These are phyloP conservation scores for Charaxes varanes DNA, from an alignment of 1,140 invertebrate species.

Conservation along the genomic window DNA sequence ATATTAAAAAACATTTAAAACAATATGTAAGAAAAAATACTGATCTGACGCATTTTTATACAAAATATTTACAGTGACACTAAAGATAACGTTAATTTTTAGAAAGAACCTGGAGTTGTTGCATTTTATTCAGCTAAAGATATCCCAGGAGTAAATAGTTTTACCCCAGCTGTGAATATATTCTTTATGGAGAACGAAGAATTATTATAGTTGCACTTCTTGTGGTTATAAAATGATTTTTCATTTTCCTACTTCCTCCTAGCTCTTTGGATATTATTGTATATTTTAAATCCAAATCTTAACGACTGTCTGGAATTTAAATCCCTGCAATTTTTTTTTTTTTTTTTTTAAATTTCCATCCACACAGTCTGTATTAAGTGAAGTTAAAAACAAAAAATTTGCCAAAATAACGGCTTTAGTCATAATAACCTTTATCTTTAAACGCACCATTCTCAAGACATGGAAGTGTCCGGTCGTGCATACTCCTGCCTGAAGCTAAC, in stretches of 20 bases:
- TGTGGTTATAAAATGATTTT: slow-evolving; percentile 23
- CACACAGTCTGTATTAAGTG: not conserved
- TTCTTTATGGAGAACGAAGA: slow-evolving; percentile 53
- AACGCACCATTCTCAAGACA: not conserved
- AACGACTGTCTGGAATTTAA: no score
- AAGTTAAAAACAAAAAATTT: slow-evolving; percentile 2
- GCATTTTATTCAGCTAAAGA: slow-evolving; percentile 84
- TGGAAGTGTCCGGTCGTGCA: slow-evolving; percentile 11
- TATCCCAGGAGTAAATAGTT: slow-evolving; percentile 82
- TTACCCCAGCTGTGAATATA: slow-evolving; percentile 29
- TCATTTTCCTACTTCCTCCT: slow-evolving; percentile 6
- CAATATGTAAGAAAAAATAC: no score
- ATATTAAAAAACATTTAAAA: no score
- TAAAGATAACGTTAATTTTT: no score
- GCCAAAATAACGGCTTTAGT: slow-evolving; percentile 6
- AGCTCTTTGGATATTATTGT: slow-evolving; percentile 20
- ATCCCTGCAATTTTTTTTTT: no score
- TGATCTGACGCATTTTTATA: no score
- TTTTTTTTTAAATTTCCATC: slow-evolving; percentile 5
- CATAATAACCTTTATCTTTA: not conserved
- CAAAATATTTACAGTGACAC: slow-evolving; percentile 9
- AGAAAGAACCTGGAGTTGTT: slow-evolving; percentile 80
- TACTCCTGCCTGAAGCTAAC: slow-evolving; percentile 4
- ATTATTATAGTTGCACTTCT: slow-evolving; percentile 50
- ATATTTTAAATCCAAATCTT: slow-evolving; percentile 24